phyloP scores from a whole-genome alignment of 2,113 vertebrate genomes.

The Sialia sialis region DNA sequence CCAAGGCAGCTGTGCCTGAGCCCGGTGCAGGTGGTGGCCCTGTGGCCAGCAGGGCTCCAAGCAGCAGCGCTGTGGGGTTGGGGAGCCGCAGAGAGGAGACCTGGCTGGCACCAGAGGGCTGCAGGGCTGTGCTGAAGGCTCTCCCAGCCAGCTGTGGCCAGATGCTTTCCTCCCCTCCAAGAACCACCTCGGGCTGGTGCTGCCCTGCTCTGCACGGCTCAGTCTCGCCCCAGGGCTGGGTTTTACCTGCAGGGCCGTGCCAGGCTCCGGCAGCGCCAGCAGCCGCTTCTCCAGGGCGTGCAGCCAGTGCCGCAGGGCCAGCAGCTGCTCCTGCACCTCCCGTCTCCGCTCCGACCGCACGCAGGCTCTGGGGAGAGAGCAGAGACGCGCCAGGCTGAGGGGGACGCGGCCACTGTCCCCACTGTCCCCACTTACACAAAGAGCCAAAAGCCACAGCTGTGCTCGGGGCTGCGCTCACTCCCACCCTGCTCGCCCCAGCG shows the following conservation, averaged over 20 bases:
- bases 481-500: background rate
- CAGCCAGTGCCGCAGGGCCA: conserved; percentile 79
- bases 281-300: conserved; percentile 77
- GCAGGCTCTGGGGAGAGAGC: background rate
- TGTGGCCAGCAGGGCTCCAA: background rate
- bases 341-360: conserved; percentile 58
- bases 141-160: background rate
- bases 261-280: conserved; percentile 50
- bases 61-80: accelerated
- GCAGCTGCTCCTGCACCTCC: conserved; percentile 79
- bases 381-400: background rate
- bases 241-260: background rate
- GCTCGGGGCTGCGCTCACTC: accelerated
- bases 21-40: background rate
- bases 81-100: accelerated
- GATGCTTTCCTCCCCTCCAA: accelerated
- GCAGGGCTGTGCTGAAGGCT: background rate
- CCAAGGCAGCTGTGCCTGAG: background rate
- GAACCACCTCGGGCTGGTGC: background rate
- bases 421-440: background rate
- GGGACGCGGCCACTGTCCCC: accelerated
- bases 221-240: accelerated
- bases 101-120: accelerated
- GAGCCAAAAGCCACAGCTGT: accelerated
- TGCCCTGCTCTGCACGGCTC: background rate